Evolutionary conservation across 2,888 invertebrate genomes (phyloP).

Genomic region (Meghimatium bilineatum): DNA sequence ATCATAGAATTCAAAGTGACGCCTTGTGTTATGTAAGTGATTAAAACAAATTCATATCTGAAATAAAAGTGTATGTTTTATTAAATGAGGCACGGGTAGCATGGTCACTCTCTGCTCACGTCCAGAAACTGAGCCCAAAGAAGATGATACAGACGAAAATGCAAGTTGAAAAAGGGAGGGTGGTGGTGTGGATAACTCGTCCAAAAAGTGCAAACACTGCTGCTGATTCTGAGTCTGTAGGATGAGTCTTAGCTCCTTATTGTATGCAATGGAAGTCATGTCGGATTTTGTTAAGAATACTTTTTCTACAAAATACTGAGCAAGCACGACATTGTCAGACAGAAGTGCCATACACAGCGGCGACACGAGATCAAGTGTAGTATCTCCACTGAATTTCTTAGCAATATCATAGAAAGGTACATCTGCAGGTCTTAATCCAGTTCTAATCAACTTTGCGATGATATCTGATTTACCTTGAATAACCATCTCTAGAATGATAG

Average conservation of each 20-base stretch:
- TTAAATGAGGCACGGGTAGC: slow-evolving; percentile 8
- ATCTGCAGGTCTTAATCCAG: slow-evolving; percentile 15
- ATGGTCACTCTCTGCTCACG: slow-evolving; percentile 7
- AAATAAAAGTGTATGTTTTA: slow-evolving; percentile 26
- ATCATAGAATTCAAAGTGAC: no score
- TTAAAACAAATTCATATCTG: neutral
- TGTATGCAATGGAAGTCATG: neutral
- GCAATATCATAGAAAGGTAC: no score
- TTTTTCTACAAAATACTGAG: neutral
- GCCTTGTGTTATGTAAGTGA: no score
- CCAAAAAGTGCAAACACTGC: neutral
- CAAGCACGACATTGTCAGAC: neutral
- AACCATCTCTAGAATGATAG: neutral
- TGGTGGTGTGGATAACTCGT: slow-evolving; percentile 17
- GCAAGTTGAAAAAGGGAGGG: neutral
- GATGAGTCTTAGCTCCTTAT: neutral
- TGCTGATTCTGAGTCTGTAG: neutral
- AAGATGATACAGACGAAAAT: slow-evolving; percentile 1
- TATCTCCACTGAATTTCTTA: no score
- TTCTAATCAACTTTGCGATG: neutral
- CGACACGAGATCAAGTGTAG: neutral
- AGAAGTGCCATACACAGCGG: slow-evolving; percentile 6
- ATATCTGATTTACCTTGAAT: neutral
- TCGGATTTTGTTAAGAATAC: slow-evolving; percentile 17
- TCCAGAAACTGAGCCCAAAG: slow-evolving; percentile 13